Evolutionary conservation across 2,113 vertebrate species (phyloP), one percentile per base, ranked within the genome.

Genomic region (Elaphurus davidianus): DNA sequence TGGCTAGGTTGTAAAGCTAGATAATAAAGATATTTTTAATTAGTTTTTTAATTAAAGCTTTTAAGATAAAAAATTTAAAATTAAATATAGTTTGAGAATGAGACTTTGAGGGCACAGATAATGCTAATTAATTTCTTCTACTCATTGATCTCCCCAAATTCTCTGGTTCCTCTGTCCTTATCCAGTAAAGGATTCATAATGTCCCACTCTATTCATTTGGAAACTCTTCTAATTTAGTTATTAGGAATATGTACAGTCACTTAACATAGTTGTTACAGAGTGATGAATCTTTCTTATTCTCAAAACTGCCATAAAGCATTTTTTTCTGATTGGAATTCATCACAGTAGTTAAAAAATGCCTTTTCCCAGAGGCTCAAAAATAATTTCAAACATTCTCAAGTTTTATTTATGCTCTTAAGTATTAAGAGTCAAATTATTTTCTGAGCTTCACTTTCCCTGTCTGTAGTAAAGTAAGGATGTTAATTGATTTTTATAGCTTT

Each of bases 401-500:
- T 97, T 97, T 84, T 86, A 91, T 96, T 96, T 92, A 91, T 95
- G 81, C 40, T 93, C 4, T 45, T 81, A 67, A 78, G 3, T 62
- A 86, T 30, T 55, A 71, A 85, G 28, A 91, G 25, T 30, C 43
- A 84, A 3, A 79, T 27, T 71, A 7, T 33, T 97, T 91, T 97
- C 76, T 91, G 36, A 88, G n/a, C 67, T 10, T 97, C n/a, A 79
- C 54, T 94, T 91, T 92, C 47, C 50, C 84, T 83, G n/a, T 90
- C 45, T 92, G 1, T 76, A 55, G 2, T 76, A 67, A 88, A 54
- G 47, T 81, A 85, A 96, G 47, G 27, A n/a, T 62, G 54, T 3
- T 94, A 83, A 92, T 47, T 90, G 12, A 4, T 71, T 78, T 93
- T 90, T 47, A 67, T 71, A 88, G 50, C 50, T 97, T 50, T 76